Conservation (phyloP, 1,140 invertebrate genomes). For the Trigoniulus corallinus region DNA sequence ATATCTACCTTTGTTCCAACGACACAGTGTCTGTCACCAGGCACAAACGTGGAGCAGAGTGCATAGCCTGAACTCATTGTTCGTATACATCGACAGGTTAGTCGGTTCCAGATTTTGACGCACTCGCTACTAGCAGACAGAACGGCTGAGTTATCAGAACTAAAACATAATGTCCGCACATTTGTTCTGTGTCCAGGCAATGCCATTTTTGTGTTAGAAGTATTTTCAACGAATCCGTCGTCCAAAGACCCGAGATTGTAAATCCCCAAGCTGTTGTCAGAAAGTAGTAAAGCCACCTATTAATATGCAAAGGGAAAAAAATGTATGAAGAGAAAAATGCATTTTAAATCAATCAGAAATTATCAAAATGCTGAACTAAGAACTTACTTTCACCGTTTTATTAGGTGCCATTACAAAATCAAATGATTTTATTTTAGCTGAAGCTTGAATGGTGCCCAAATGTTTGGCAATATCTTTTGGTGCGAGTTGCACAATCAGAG, state of each 20-base stretch:
- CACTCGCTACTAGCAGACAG: conserved; percentile 68
- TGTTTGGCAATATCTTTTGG: conserved; percentile 55
- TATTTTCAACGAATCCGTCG: background rate
- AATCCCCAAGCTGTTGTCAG: conserved; percentile 29
- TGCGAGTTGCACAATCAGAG: too few species aligned
- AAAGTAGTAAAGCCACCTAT: conserved; percentile 25
- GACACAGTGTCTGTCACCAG: conserved; percentile 79
- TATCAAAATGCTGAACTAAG: background rate
- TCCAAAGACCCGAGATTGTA: conserved; percentile 31
- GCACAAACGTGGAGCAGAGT: conserved; percentile 60
- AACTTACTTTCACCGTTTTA: too few species aligned
- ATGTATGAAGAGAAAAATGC: conserved; percentile 6
- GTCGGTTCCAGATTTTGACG: conserved; percentile 83
- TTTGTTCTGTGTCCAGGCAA: conserved; percentile 72
- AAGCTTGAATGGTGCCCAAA: conserved; percentile 43
- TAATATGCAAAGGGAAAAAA: conserved; percentile 12
- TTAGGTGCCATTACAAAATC: too few species aligned
- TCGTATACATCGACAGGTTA: conserved; percentile 59
- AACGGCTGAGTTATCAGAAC: conserved; percentile 72
- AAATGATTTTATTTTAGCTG: conserved; percentile 48
- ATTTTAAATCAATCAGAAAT: conserved; percentile 7
- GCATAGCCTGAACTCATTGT: conserved; percentile 52
- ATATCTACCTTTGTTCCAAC: conserved; percentile 54
- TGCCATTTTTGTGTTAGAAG: conserved; percentile 29
- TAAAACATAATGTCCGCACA: conserved; percentile 69